Conservation (phyloP, 2,797 vertebrate genomes). For the Bryconaethiops microstoma region DNA sequence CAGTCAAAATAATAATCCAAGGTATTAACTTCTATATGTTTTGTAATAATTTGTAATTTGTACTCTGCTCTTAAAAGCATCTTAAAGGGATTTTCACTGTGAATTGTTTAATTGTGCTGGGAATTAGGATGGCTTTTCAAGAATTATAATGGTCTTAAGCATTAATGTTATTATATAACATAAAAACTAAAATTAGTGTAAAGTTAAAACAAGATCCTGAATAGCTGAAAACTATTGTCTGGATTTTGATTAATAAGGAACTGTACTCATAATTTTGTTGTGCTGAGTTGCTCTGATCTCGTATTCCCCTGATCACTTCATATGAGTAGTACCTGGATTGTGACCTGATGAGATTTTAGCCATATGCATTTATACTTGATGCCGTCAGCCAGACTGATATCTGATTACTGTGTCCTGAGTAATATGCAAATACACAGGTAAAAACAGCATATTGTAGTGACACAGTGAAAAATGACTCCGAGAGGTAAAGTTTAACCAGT, state of each 20-base stretch:
- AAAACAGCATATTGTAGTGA: no score
- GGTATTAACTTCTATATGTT: background rate
- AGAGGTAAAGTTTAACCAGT: no score
- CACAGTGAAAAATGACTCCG: no score
- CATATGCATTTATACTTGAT: no score
- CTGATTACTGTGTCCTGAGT: no score
- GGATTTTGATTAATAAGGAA: background rate
- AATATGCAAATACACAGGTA: no score
- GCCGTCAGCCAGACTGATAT: no score
- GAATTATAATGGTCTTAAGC: background rate
- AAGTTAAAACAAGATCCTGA: background rate
- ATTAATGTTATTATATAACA: background rate
- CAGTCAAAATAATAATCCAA: background rate
- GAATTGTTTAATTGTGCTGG: background rate
- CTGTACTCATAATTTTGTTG: background rate
- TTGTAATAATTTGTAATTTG: background rate
- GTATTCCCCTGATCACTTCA: no score
- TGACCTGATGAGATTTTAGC: no score
- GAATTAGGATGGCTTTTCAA: conserved; percentile 1
- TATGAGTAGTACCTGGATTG: no score
- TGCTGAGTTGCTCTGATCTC: no score
- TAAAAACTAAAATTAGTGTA: background rate
- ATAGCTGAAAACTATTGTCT: background rate
- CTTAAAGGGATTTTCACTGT: conserved; percentile 4
- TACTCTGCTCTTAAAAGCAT: conserved; percentile 3